A percentile compares a stretch with the other conserved stretches of the same genome.
Conservation (phyloP, 2,888 invertebrate genomes). For the Ichneumoninae sp. region DNA sequence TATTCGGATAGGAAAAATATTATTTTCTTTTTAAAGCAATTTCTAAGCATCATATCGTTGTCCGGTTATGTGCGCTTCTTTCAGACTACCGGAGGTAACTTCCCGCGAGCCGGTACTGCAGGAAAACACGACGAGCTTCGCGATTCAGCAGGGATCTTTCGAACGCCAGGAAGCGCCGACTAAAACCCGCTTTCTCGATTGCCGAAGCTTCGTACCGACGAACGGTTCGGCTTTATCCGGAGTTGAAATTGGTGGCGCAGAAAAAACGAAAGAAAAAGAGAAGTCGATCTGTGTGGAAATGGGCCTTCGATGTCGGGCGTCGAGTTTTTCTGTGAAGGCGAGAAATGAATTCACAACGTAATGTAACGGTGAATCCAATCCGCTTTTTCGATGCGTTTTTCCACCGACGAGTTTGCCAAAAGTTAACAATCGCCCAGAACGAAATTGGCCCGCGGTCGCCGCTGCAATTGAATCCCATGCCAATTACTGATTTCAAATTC, state of each 20-base stretch:
- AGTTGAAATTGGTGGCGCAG: neutral
- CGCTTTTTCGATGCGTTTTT: neutral
- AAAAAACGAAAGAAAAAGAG: neutral
- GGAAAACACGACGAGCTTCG: neutral
- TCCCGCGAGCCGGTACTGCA: conserved; percentile 44
- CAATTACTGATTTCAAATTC: conserved; percentile 24
- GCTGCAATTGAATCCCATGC: neutral
- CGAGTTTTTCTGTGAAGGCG: neutral
- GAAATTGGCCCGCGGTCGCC: conserved; percentile 1
- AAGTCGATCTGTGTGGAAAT: neutral
- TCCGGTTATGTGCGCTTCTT: conserved; percentile 4
- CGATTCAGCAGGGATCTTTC: neutral
- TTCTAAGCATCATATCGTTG: neutral
- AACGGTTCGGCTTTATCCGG: neutral
- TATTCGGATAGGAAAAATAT: neutral
- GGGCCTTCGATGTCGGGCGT: neutral
- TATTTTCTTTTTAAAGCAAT: neutral
- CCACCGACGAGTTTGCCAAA: conserved; percentile 9
- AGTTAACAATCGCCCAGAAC: neutral
- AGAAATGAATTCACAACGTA: neutral
- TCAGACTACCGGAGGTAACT: conserved; percentile 46
- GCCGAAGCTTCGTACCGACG: conserved; percentile 37
- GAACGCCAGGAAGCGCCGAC: neutral
- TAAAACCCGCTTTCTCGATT: conserved; percentile 6
- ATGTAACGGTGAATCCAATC: neutral